Conservation (phyloP, 2,888 invertebrate species). For the Eilema caniola region DNA sequence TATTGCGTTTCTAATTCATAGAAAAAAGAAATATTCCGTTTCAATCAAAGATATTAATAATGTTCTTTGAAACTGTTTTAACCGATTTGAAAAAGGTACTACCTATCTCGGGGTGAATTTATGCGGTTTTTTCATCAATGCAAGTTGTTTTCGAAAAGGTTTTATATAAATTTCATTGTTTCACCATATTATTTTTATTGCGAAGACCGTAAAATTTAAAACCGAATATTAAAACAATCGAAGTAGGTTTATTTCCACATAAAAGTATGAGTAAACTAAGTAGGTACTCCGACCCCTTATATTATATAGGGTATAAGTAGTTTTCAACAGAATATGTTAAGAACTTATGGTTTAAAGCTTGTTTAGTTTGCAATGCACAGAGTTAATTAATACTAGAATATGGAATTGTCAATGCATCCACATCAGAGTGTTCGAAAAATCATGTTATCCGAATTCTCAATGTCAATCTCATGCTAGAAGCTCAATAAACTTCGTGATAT, state of each 20-base stretch:
- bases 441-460: too few species aligned
- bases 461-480: neutral
- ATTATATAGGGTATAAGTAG: too few species aligned
- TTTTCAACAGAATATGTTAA: too few species aligned
- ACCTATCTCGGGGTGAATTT: neutral
- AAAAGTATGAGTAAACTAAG: neutral
- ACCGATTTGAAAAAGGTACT: neutral
- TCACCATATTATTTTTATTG: neutral
- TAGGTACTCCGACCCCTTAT: too few species aligned
- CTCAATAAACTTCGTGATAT: neutral
- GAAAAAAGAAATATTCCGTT: slow-evolving; percentile 8
- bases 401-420: too few species aligned
- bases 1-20: slow-evolving; percentile 19
- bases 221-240: neutral
- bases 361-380: too few species aligned
- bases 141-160: neutral
- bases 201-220: neutral
- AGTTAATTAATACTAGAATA: too few species aligned
- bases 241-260: neutral
- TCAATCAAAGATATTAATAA: slow-evolving; percentile 11
- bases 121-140: neutral
- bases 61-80: neutral
- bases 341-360: too few species aligned
- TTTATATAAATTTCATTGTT: neutral
- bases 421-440: too few species aligned